phyloP scores from a whole-genome alignment of 2,888 invertebrate genomes.

The Suillia variegata region DNA sequence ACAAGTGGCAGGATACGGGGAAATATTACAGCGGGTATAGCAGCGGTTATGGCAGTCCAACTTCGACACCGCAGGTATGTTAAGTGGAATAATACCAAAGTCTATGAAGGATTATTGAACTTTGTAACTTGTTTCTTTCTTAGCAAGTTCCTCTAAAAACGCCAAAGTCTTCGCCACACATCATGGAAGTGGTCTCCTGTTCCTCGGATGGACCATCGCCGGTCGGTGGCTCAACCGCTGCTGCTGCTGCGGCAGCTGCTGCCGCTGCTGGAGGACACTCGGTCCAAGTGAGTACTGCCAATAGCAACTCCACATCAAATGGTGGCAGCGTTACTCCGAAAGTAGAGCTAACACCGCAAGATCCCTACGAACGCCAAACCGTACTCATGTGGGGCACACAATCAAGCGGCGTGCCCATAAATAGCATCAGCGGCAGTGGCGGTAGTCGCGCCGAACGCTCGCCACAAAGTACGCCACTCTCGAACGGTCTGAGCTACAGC shows the following conservation, averaged over 20 bases:
- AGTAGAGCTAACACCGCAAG: slow-evolving; percentile 52
- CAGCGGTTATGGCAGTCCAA: slow-evolving; percentile 61
- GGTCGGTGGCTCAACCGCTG: slow-evolving; percentile 36
- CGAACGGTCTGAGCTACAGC: slow-evolving; percentile 55
- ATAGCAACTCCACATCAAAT: slow-evolving; percentile 36
- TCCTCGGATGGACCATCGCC: slow-evolving; percentile 61
- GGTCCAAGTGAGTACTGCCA: slow-evolving; percentile 28
- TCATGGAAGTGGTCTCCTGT: slow-evolving; percentile 61
- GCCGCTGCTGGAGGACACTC: not conserved
- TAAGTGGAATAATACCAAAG: too few relatives aligned
- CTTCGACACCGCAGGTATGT: slow-evolving; percentile 58
- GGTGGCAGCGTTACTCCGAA: slow-evolving; percentile 54
- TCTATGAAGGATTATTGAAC: too few relatives aligned
- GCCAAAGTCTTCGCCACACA: slow-evolving; percentile 61
- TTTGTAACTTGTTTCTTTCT: slow-evolving; percentile 12
- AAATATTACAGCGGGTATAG: slow-evolving; percentile 65
- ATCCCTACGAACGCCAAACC: slow-evolving; percentile 73
- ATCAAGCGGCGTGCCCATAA: slow-evolving; percentile 58
- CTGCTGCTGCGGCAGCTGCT: slow-evolving; percentile 25
- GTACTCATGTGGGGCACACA: slow-evolving; percentile 90
- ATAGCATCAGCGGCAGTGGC: slow-evolving; percentile 47
- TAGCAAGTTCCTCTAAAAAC: slow-evolving; percentile 60
- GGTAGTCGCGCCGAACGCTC: slow-evolving; percentile 50
- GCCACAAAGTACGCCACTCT: slow-evolving; percentile 55
- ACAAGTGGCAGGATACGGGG: slow-evolving; percentile 61